Conservation (phyloP, 2,113 vertebrate genomes). For the Amazona vittata region DNA sequence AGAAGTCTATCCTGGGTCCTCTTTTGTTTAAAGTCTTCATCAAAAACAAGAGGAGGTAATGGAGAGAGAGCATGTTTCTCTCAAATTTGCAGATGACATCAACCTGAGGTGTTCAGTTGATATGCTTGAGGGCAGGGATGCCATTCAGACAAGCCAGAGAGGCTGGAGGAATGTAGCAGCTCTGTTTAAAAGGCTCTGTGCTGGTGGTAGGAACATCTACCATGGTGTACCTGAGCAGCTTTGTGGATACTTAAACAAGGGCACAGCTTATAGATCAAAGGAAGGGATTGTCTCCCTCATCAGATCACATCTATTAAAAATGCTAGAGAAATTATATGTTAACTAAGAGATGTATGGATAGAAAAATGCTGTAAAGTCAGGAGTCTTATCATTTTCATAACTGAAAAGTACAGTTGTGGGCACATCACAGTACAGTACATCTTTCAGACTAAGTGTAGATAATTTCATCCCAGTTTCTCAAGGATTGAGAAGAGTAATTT, state of each 20-base stretch:
- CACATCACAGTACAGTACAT: background rate
- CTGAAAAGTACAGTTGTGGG: background rate
- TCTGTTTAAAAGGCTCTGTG: background rate
- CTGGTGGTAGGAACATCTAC: background rate
- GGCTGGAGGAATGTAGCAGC: background rate
- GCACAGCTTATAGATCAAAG: background rate
- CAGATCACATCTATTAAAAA: background rate
- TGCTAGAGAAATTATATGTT: background rate
- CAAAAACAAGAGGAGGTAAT: background rate
- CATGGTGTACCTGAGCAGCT: background rate
- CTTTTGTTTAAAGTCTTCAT: background rate
- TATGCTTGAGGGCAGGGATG: background rate
- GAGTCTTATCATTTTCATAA: background rate
- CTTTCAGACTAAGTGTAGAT: background rate
- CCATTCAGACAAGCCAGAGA: background rate
- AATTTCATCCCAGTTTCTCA: background rate
- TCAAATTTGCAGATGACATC: background rate
- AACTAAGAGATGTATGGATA: background rate
- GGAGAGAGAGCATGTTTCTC: background rate
- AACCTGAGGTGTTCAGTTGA: background rate
- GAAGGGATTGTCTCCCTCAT: background rate
- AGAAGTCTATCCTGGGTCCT: background rate
- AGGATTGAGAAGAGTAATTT: background rate
- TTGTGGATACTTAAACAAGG: background rate
- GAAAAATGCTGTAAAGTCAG: background rate